Conservation (phyloP, 1,140 invertebrate genomes). For the Uloborus diversus region DNA sequence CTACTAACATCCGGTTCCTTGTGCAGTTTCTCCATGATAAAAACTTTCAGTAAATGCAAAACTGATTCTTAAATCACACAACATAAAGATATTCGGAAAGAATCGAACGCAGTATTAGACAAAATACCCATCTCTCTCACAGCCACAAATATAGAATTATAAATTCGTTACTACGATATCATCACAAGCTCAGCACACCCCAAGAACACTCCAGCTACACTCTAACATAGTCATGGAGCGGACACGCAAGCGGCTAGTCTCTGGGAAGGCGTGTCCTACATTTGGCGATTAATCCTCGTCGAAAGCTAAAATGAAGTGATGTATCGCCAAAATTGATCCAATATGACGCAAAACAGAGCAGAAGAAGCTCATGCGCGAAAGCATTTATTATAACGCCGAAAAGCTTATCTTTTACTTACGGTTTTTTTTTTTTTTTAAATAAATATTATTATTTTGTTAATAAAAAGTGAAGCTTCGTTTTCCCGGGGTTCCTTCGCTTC, state of each 20-base stretch:
- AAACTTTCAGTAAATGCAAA: background rate
- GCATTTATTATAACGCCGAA: too few species aligned
- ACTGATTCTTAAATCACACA: slow-evolving; percentile 61
- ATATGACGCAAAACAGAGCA: background rate
- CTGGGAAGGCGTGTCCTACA: background rate
- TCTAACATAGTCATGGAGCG: slow-evolving; percentile 24
- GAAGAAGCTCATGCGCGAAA: background rate
- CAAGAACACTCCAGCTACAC: slow-evolving; percentile 31
- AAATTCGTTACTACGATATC: background rate
- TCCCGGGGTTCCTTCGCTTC: too few species aligned
- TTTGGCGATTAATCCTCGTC: slow-evolving; percentile 31
- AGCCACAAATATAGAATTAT: background rate
- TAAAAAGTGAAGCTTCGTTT: too few species aligned
- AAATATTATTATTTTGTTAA: too few species aligned
- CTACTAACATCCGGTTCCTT: slow-evolving; percentile 47
- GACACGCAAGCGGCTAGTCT: slow-evolving; percentile 38
- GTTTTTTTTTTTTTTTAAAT: too few species aligned
- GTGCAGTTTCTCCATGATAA: slow-evolving; percentile 57
- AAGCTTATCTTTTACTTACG: too few species aligned
- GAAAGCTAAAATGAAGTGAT: background rate
- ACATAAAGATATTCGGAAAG: slow-evolving; percentile 14
- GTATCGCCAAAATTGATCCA: slow-evolving; percentile 18
- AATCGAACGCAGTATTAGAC: background rate
- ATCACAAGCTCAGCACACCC: background rate
- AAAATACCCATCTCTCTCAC: slow-evolving; percentile 32